A percentile compares a stretch with the other conserved stretches of the same genome.
phyloP scores from a whole-genome alignment of 2,113 vertebrate species.

The Leucoraja erinaceus region DNA sequence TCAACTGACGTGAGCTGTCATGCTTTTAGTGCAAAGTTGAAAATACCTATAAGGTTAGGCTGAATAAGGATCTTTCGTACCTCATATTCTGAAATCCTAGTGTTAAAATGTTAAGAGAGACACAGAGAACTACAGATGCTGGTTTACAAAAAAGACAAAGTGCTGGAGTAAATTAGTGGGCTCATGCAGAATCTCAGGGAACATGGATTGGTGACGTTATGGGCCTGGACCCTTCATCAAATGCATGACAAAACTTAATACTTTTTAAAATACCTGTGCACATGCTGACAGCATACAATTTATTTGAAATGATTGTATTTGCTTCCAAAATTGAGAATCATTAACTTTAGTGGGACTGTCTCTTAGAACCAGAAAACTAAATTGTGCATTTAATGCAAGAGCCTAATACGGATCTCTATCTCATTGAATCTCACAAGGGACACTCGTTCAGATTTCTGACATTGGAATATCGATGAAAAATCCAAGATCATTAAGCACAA shows the following conservation, averaged over 20 bases:
- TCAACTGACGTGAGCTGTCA: not conserved
- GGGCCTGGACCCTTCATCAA: too few relatives aligned
- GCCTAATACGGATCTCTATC: not conserved
- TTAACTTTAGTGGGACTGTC: too few relatives aligned
- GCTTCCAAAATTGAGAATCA: too few relatives aligned
- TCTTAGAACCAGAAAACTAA: not conserved
- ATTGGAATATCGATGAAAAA: not conserved
- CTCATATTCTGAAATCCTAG: slow-evolving; percentile 30
- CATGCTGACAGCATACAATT: slow-evolving; percentile 42
- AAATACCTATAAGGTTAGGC: slow-evolving; percentile 25
- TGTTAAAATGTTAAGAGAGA: not conserved
- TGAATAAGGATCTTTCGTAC: slow-evolving; percentile 39
- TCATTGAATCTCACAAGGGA: not conserved
- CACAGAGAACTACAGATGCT: too few relatives aligned
- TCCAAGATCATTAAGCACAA: not conserved
- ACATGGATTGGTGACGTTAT: too few relatives aligned
- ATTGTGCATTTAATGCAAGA: too few relatives aligned
- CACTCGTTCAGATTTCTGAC: not conserved
- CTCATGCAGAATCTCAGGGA: too few relatives aligned
- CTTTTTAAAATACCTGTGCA: slow-evolving; percentile 22
- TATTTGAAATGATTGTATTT: slow-evolving; percentile 40
- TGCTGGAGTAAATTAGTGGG: too few relatives aligned
- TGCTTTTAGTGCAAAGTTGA: slow-evolving; percentile 43
- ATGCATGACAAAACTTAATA: not conserved
- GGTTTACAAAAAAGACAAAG: too few relatives aligned